Evolutionary conservation across 2,888 invertebrate genomes (phyloP), one percentile per base, ranked within the genome.

Genomic region (Pseudanteris insignis): DNA sequence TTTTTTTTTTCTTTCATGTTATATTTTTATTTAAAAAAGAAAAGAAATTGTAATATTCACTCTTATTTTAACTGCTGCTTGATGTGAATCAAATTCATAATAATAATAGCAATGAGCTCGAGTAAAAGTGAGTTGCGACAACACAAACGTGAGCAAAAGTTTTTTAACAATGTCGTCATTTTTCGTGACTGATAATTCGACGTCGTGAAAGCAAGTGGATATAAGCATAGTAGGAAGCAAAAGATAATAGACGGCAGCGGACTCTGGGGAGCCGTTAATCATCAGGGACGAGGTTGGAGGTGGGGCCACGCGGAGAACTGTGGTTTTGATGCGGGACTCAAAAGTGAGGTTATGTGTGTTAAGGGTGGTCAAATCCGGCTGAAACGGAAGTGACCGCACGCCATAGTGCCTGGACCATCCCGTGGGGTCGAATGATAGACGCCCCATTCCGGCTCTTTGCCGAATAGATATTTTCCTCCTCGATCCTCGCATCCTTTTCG

Each of bases 211-310:
- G 70, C 69, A 66, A 69, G 68, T 68, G 68, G 68, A 70, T 74
- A 73, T 71, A 73, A 73, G 69, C 69, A 64, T 69, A 64, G 67
- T 66, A 68, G 72, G 66, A 70, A 71, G 67, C 67, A 65, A 67
- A 65, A 72, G 75, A 74, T 77, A 75, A 77, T 77, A 74, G 77
- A 70, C 70, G 72, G 67, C 65, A 65, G 71, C 63, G 60, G 68
- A 68, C 76, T 75, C 76, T 63, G 46, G 76, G 72, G 77, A 64
- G 75, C 74, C 71, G 75, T 76, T 75, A 75, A 76, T 77, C 77
- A 77, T 77, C 69, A 63, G 69, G 71, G 70, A 69, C 74, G 72
- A 72, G 67, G 58, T 34, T 11, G 65, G 58, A 63, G 55, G 62
- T 57, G 53, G 51, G 65, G 65, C 67, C 61, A 3, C 63, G 67